A percentile compares a stretch with the other conserved stretches of the same genome.
These are phyloP conservation scores for Zaprionus ornatus DNA, from an alignment of 1,140 invertebrate genomes.

Conservation along the genomic window DNA sequence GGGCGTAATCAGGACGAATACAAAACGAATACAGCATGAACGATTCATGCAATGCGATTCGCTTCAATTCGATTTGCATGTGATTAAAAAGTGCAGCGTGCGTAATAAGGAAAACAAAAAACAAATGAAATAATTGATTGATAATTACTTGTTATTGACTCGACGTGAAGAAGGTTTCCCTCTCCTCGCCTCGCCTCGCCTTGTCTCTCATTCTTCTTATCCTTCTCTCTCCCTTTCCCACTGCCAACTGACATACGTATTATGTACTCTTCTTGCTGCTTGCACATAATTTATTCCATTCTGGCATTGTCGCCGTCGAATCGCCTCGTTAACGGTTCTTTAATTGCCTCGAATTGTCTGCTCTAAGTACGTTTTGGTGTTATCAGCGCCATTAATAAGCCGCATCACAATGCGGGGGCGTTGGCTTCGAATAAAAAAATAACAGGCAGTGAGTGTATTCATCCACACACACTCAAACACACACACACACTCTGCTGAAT, in stretches of 20 bases:
- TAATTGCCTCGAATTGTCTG: constrained; percentile 57
- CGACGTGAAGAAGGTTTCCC: not conserved
- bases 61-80: constrained; percentile 26
- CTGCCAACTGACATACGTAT: not conserved
- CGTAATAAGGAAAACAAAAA: constrained; percentile 6
- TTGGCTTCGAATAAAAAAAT: constrained; percentile 40
- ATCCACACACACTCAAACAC: not conserved
- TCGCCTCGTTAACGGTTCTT: constrained; percentile 49
- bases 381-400: constrained; percentile 59
- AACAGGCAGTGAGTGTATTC: not conserved
- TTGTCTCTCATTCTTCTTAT: not conserved
- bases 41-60: not conserved
- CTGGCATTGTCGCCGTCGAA: constrained; percentile 17
- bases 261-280: not conserved
- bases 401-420: constrained; percentile 36
- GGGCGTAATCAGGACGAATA: constrained; percentile 23
- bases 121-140: constrained; percentile 41
- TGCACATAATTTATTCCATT: constrained; percentile 44
- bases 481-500: constrained; percentile 24
- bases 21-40: not conserved
- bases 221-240: not conserved
- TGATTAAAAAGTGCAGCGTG: constrained; percentile 14
- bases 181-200: no score
- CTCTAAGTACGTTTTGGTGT: constrained; percentile 52
- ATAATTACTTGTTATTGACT: constrained; percentile 45